Evolutionary conservation across 2,113 vertebrate genomes (phyloP), one percentile per base, ranked within the genome.

Genomic region (Pan paniscus): DNA sequence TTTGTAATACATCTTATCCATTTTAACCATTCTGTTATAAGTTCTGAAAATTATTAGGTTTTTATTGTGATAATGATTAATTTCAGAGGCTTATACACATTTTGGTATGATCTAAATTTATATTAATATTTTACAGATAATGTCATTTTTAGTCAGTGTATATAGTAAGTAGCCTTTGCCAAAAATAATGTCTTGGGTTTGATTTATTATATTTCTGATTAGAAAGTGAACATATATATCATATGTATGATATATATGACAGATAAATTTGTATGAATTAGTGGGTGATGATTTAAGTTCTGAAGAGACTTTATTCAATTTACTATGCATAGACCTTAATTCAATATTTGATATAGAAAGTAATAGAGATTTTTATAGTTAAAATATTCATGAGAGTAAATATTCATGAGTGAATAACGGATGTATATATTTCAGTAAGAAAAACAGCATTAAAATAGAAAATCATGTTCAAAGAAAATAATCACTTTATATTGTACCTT

Each of bases 191-290:
- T 92, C 85, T 98, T 97, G 78, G 40, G 97, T 98, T 97, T 79
- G 91, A 94, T 92, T 85, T 98, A 97, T 97, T 94, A 91, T 93
- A 57, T 97, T 93, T 96, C 64, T 96, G 83, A 96, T 96, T 97
- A 90, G 72, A 94, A 97, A 93, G n/a, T 20, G 93, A 98, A 96
- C 89, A 91, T 81, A 48, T 88, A 16, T 92, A 87, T 61, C 10
- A 61, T 61, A 61, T 12, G 4, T 61, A 10, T 61, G 59, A 61
- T 64, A 64, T 97, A 95, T 90, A 93, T 78, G 35, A 78, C 93
- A 88, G 85, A 70, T 92, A 96, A 85, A 90, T 97, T 93, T 82
- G 18, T 80, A 2, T 95, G 81, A 97, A 97, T 97, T 98, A 97
- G 87, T 88, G 86, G 85, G 46, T 38, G 68, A 55, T 48, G n/a